Evolutionary conservation across 2,113 vertebrate genomes (phyloP).

Genomic region (Fregata magnificens): DNA sequence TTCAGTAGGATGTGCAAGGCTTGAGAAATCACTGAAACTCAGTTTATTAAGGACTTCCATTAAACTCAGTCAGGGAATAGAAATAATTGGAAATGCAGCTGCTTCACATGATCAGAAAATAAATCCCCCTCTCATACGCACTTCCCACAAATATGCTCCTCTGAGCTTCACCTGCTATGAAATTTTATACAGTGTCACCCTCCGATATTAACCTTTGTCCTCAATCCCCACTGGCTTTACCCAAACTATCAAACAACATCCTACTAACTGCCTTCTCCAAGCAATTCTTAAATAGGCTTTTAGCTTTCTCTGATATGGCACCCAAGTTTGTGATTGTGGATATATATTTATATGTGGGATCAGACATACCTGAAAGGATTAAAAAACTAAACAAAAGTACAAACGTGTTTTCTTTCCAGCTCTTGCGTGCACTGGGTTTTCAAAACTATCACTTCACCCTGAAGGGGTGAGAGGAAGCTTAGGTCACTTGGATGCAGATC

Average conservation of each 20-base stretch:
- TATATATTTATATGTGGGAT: background rate
- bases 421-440: background rate
- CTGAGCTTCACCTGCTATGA: conserved; percentile 54
- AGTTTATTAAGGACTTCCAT: background rate
- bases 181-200: conserved; percentile 43
- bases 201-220: conserved; percentile 57
- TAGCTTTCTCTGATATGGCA: conserved; percentile 16
- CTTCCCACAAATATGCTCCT: background rate
- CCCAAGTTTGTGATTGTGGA: background rate
- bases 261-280: conserved; percentile 25
- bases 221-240: conserved; percentile 37
- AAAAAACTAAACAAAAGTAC: background rate
- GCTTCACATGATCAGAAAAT: background rate
- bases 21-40: background rate
- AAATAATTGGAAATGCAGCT: background rate
- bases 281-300: conserved; percentile 12
- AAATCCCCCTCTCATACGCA: background rate
- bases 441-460: background rate
- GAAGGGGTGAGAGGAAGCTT: background rate
- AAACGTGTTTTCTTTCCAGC: background rate
- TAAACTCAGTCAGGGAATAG: background rate
- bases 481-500: background rate
- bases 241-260: conserved; percentile 34
- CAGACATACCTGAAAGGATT: background rate
- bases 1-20: background rate